These are phyloP conservation scores for Drosophila falleni DNA, from an alignment of 2,888 invertebrate genomes.

Conservation along the genomic window DNA sequence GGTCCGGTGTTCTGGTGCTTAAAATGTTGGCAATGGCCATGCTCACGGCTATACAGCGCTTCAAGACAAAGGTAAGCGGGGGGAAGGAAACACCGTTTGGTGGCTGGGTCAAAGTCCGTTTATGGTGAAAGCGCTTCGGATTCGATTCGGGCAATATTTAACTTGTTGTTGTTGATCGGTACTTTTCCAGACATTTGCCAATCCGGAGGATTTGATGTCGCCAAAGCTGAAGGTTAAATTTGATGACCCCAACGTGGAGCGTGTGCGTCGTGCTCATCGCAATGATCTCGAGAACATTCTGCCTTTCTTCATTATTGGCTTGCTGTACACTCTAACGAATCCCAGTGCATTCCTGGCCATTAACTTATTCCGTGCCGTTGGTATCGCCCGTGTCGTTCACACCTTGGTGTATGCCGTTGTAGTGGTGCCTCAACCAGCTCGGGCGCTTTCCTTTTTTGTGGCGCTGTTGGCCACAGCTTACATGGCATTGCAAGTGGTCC, in stretches of 20 bases:
- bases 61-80: conserved; percentile 84
- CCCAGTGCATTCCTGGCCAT: conserved; percentile 86
- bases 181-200: conserved; percentile 86
- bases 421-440: conserved; percentile 86
- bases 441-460: conserved; percentile 86
- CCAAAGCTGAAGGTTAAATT: conserved; percentile 84
- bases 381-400: conserved; percentile 86
- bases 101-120: conserved; percentile 58
- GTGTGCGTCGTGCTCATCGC: conserved; percentile 87
- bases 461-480: conserved; percentile 85
- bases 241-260: conserved; percentile 86
- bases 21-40: conserved; percentile 86
- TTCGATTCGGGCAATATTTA: background rate
- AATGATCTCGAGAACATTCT: conserved; percentile 88
- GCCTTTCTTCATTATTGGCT: conserved; percentile 86
- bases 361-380: conserved; percentile 87
- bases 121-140: conserved; percentile 35
- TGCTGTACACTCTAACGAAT: conserved; percentile 86
- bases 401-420: conserved; percentile 87
- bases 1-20: conserved; percentile 84
- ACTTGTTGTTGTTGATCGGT: background rate
- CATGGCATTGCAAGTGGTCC: conserved; percentile 85
- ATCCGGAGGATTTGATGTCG: conserved; percentile 86
- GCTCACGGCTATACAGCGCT: conserved; percentile 85
- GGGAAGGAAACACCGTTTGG: background rate